Base-by-base conservation (phyloP, 2,888 invertebrate genomes). In the Nemotelus nigrinus region DNA sequence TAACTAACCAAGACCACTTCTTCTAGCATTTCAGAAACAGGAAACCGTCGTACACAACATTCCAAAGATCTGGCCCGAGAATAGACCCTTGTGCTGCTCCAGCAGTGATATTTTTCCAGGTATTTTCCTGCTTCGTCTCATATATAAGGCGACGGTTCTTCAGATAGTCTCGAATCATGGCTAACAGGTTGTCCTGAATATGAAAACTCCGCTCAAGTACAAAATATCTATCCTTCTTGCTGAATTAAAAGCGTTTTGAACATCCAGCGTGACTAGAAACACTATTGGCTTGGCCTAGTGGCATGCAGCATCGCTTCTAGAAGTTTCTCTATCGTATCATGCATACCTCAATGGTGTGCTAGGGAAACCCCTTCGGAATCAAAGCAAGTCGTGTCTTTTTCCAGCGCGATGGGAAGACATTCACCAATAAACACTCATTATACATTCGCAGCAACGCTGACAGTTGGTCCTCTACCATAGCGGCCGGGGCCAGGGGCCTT, bases 51-150 rank as follows among this genome's bases (percentile, higher is more conserved):
- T 67, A 67, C 8, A 39, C 10, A 3, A 10, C 44, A 39, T 67
- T 67, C 67, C 47, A 47, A 25, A 3, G 47, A 7, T 67, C 3
- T n/a, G 47, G 47, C 4, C 6, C 47, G 7, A 67, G 67, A n/a
- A 67, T 25, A 43, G 64, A 64, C 3, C 64, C 64, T 39, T 64
- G 64, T 41, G n/a, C 41, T 4, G 39, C n/a, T 25, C 64, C 64
- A 1, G 41, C 10, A 7, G 64, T 64, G 2, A 64, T 3, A 4
- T 8, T 10, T 10, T 4, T 64, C 25, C 25, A 1, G 25, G 0
- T 25, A 25, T 25, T 25, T 25, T 25, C 25, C 25, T 25, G 25
- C 25, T 3, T 4, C 50, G 47, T 43, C 3, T 67, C 45, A 25
- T 3, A 67, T 3, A 67, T 3, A 3, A 67, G 47, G 48, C n/a